Percentiles rank a stretch among this genome's conserved stretches.
These are phyloP conservation scores for Arbacia lixula DNA, from an alignment of 53 echinoderm and acorn worm genomes.

Conservation along the genomic window DNA sequence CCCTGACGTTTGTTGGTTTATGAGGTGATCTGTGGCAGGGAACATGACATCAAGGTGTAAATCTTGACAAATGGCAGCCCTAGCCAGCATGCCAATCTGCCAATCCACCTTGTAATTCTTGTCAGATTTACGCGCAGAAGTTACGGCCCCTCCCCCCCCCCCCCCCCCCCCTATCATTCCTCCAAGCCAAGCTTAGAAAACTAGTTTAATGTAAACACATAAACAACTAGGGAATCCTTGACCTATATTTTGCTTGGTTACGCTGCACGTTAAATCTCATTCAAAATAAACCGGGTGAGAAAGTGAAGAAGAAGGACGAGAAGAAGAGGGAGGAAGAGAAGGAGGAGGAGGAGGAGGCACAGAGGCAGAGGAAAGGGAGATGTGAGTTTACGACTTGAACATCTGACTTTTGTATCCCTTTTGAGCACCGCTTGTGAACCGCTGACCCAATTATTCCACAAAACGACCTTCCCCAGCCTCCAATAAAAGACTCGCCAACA, in stretches of 20 bases:
- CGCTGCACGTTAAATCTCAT: conserved; percentile 16
- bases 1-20: not conserved
- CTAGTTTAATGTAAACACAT: conserved; percentile 48
- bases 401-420: conserved; percentile 2
- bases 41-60: conserved; percentile 41
- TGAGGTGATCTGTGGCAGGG: not conserved
- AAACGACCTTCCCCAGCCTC: conserved; percentile 25
- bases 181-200: not conserved
- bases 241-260: conserved; percentile 26
- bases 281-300: conserved; percentile 38
- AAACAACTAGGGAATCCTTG: conserved; percentile 36
- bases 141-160: no score
- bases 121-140: not conserved
- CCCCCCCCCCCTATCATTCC: no score
- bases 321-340: conserved; percentile 1
- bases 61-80: conserved; percentile 37
- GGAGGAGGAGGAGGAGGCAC: not conserved
- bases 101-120: conserved; percentile 25
- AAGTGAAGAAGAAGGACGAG: not conserved
- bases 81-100: no score
- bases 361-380: not conserved
- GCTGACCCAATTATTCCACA: conserved; percentile 25
- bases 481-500: conserved; percentile 13
- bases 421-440: not conserved
- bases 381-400: conserved; percentile 13